Base-by-base conservation (phyloP, 1,140 invertebrate species). In the Bombus pascuorum region DNA sequence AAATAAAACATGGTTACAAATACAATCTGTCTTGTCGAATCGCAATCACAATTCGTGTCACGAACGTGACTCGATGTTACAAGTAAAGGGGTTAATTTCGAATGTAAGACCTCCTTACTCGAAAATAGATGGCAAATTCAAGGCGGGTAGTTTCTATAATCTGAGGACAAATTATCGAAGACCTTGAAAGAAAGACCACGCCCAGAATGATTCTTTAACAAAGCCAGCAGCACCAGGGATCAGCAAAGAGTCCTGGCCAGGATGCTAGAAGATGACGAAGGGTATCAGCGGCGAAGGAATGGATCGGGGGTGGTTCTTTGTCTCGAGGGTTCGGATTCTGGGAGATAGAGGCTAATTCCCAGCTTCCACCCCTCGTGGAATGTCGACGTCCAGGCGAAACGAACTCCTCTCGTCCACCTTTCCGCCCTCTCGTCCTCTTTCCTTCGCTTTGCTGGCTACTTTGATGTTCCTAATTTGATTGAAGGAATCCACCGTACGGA, bases 401-500 rank as follows among this genome's bases (percentile, higher is more conserved):
- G 82, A 66, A 71, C 85, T 79, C 74, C 83, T 90, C 88, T 87
- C 72, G 76, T 87, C 85, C 87, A 87, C 86, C 89, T 91, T 82
- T 92, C 81, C 76, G 85, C 83, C 75, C 88, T 76, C 25, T 92
- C 91, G 87, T 92, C 91, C 90, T 91, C 79, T 80, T 93, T 90
- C 75, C 90, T 92, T 92, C 91, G 92, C 91, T 89, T 94, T 91
- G 89, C 91, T 91, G 91, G 91, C 87, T 92, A 93, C 95, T 95
- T 95, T 95, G 95, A 95, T 95, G 95, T 95, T 93, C 92, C 94
- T 95, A 95, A 95, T 95, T 95, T 95, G 94, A 95, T 95, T 95
- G 95, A 95, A 95, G 92, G 94, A 95, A 95, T 95, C 93, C 93
- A 89, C 90, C 92, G 93, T 94, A 93, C 93, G 92, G 92, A 92